These are phyloP conservation scores for Tetranychus piercei DNA, from an alignment of 2,888 invertebrate genomes.

Conservation along the genomic window DNA sequence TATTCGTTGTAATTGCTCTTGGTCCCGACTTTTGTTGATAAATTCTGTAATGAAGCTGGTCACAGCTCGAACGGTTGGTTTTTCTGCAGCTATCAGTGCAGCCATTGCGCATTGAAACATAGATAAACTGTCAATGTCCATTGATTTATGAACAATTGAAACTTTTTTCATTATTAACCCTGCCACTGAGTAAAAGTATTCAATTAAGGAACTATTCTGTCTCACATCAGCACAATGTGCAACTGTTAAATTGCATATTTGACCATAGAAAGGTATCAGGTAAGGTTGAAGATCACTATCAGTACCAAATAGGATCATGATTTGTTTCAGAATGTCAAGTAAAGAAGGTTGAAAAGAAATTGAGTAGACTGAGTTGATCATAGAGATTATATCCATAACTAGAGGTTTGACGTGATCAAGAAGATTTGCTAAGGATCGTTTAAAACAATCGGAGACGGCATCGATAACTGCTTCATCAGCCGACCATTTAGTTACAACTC, in stretches of 20 bases:
- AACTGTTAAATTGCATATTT: conserved; percentile 30
- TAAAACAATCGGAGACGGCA: conserved; percentile 54
- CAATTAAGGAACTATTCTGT: conserved; percentile 49
- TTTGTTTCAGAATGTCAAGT: conserved; percentile 51
- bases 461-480: conserved; percentile 31
- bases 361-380: conserved; percentile 49
- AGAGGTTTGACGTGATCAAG: conserved; percentile 50
- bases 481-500: conserved; percentile 17
- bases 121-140: conserved; percentile 31
- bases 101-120: conserved; percentile 38
- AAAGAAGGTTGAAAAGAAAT: conserved; percentile 49
- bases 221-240: conserved; percentile 34
- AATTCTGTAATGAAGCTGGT: conserved; percentile 43
- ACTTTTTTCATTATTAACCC: conserved; percentile 48
- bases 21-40: conserved; percentile 40
- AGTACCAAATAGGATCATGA: conserved; percentile 33
- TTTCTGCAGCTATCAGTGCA: conserved; percentile 44
- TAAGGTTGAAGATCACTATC: conserved; percentile 29
- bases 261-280: conserved; percentile 35
- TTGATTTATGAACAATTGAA: conserved; percentile 33
- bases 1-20: conserved; percentile 36
- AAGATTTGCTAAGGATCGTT: conserved; percentile 51
- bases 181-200: conserved; percentile 47
- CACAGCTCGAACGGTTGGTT: conserved; percentile 42
- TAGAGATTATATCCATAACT: conserved; percentile 46